These are phyloP conservation scores for Porites divaricata DNA, from an alignment of 92 coral and sea anemone species.

Conservation along the genomic window DNA sequence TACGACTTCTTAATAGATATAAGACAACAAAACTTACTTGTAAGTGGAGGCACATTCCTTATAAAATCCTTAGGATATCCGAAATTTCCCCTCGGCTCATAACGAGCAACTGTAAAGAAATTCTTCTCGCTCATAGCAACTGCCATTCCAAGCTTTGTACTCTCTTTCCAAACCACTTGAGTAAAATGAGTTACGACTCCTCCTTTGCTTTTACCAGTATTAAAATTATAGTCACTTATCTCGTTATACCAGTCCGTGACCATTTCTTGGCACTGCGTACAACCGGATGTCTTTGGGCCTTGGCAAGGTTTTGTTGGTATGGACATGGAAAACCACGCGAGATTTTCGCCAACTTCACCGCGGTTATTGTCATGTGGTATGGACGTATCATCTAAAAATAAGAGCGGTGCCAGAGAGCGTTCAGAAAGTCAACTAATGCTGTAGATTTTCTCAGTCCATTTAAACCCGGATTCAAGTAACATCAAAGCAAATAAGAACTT, in stretches of 20 bases:
- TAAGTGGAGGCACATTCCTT: not conserved
- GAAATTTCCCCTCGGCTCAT: slow-evolving; percentile 73
- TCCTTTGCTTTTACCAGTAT: slow-evolving; percentile 62
- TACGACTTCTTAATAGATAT: no score
- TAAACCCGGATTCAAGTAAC: no score
- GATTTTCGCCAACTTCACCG: slow-evolving; percentile 75
- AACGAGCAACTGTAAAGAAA: slow-evolving; percentile 79
- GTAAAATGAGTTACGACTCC: slow-evolving; percentile 76
- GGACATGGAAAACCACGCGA: slow-evolving; percentile 62
- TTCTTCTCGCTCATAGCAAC: slow-evolving; percentile 57
- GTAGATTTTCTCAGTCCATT: no score
- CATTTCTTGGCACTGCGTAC: slow-evolving; percentile 79
- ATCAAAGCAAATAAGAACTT: no score
- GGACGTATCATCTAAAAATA: not conserved
- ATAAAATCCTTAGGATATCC: slow-evolving; percentile 8
- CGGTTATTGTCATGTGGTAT: slow-evolving; percentile 53
- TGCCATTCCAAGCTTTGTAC: slow-evolving; percentile 83
- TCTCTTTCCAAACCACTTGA: slow-evolving; percentile 89
- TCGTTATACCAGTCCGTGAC: slow-evolving; percentile 86
- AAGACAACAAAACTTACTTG: not conserved
- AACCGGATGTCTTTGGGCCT: slow-evolving; percentile 49
- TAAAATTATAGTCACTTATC: slow-evolving; percentile 67
- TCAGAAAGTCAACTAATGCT: not conserved
- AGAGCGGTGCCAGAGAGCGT: no score
- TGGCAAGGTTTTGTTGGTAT: slow-evolving; percentile 68